These are phyloP conservation scores for Atherix ibis DNA, from an alignment of 2,888 invertebrate species.

Conservation along the genomic window DNA sequence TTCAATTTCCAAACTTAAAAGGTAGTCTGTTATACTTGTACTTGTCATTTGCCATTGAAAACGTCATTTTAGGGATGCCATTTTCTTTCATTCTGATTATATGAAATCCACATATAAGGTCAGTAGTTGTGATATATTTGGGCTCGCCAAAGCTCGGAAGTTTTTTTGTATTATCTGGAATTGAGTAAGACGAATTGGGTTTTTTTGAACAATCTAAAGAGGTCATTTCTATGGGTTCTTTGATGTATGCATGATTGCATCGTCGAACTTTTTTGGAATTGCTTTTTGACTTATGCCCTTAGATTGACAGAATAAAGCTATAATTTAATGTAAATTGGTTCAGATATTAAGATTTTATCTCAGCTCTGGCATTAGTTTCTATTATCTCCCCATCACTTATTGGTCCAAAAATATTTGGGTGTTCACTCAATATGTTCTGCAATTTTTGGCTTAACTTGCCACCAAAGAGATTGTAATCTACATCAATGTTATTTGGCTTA, in stretches of 20 bases:
- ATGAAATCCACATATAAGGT: background rate
- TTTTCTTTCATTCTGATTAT: background rate
- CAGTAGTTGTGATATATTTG: background rate
- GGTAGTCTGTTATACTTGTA: background rate
- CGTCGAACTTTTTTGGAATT: background rate
- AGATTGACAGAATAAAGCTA: too few relatives aligned
- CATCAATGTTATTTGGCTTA: constrained; percentile 6
- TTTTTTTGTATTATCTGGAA: too few relatives aligned
- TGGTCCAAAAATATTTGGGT: too few relatives aligned
- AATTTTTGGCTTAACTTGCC: too few relatives aligned
- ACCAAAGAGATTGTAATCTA: too few relatives aligned
- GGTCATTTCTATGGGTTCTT: background rate
- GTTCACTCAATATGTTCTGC: too few relatives aligned
- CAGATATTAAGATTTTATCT: too few relatives aligned
- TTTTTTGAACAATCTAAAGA: too few relatives aligned
- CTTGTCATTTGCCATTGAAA: background rate
- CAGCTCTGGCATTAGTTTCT: too few relatives aligned
- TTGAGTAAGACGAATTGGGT: background rate
- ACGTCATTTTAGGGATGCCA: background rate
- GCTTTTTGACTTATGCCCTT: background rate
- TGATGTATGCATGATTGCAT: background rate
- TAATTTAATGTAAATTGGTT: too few relatives aligned
- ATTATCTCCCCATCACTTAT: too few relatives aligned
- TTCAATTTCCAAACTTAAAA: too few relatives aligned
- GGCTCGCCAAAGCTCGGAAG: background rate